These are phyloP conservation scores for Drosophila nikananu DNA, from an alignment of 1,140 invertebrate genomes.

Conservation along the genomic window DNA sequence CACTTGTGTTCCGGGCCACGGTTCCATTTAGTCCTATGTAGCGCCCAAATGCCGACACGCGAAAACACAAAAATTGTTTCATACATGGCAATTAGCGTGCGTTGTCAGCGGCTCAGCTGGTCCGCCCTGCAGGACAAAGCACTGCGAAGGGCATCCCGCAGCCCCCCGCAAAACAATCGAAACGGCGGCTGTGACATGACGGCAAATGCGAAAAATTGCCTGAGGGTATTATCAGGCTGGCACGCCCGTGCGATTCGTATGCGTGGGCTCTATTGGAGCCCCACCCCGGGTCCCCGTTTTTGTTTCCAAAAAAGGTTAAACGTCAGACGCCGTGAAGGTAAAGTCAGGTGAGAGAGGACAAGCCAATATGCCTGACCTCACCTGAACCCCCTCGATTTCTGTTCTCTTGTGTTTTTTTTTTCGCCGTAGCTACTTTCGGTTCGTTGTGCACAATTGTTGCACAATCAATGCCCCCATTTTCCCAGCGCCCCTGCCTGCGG, in stretches of 20 bases:
- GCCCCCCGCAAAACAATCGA: slow-evolving; percentile 53
- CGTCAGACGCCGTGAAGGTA: slow-evolving; percentile 45
- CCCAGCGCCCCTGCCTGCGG: neutral
- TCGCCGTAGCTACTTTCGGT: slow-evolving; percentile 25
- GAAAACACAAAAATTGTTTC: slow-evolving; percentile 56
- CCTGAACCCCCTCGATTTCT: slow-evolving; percentile 26
- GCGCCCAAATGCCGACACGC: slow-evolving; percentile 46
- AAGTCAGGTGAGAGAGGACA: slow-evolving; percentile 48
- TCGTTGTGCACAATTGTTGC: slow-evolving; percentile 67
- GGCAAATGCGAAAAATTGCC: slow-evolving; percentile 75
- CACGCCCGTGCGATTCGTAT: neutral
- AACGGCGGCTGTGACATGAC: slow-evolving; percentile 61
- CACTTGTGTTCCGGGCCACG: slow-evolving; percentile 41
- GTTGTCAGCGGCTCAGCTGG: slow-evolving; percentile 42
- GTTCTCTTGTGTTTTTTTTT: neutral
- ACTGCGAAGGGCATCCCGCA: neutral
- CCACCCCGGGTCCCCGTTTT: neutral
- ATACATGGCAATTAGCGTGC: slow-evolving; percentile 72
- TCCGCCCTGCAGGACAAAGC: neutral
- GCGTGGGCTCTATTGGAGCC: neutral
- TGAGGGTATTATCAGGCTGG: slow-evolving; percentile 53
- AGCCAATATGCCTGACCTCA: slow-evolving; percentile 35
- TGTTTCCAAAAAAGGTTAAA: slow-evolving; percentile 46
- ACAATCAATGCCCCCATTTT: slow-evolving; percentile 46
- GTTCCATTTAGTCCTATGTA: slow-evolving; percentile 44